Evolutionary conservation across 2,113 vertebrate genomes (phyloP).

Genomic region (Emydura subglobosa): DNA sequence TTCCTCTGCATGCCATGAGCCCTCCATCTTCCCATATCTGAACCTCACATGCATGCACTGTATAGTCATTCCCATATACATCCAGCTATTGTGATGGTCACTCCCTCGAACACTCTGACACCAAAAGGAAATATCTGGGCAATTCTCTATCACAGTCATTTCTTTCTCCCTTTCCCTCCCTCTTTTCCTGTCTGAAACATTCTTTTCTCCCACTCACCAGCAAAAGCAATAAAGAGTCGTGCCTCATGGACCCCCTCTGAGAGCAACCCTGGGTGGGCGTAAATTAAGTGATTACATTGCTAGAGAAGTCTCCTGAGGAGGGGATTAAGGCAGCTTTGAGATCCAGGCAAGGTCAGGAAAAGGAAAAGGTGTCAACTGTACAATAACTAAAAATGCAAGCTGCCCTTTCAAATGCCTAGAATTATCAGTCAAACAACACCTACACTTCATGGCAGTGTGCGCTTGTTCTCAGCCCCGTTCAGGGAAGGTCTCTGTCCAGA

Average conservation of each 20-base stretch:
- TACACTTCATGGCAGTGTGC: not conserved
- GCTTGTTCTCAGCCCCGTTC: not conserved
- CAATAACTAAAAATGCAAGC: not conserved
- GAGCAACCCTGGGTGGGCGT: constrained; percentile 39
- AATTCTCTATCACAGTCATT: not conserved
- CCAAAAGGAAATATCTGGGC: fast-evolving
- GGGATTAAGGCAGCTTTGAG: constrained; percentile 51
- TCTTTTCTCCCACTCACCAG: not conserved
- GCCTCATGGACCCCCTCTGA: constrained; percentile 20
- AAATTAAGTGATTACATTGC: constrained; percentile 60
- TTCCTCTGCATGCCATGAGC: not conserved
- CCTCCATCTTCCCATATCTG: not conserved
- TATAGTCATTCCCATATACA: not conserved
- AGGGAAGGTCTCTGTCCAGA: not conserved
- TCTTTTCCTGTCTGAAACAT: not conserved
- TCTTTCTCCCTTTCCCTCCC: not conserved
- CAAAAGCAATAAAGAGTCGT: not conserved
- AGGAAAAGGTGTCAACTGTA: constrained; percentile 50
- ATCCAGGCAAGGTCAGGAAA: constrained; percentile 41
- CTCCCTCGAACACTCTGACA: not conserved
- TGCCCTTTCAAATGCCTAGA: constrained; percentile 25
- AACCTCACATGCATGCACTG: not conserved
- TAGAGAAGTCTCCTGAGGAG: constrained; percentile 14
- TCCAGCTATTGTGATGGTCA: not conserved
- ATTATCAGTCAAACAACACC: not conserved